Conservation (phyloP, 2,888 invertebrate species). For the Parascotia fuliginaria region DNA sequence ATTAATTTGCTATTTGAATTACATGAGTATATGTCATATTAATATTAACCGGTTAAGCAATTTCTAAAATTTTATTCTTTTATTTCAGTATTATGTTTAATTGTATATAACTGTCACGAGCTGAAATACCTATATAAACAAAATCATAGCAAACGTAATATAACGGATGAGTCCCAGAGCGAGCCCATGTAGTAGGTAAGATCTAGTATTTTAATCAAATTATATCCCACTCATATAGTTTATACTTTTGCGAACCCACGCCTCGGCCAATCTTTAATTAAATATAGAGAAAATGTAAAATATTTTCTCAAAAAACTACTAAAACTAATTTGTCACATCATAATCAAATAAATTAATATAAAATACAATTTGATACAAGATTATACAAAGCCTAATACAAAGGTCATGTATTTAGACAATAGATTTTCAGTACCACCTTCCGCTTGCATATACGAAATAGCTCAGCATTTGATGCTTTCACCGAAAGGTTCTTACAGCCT, state of each 20-base stretch:
- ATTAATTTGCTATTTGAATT: conserved; percentile 14
- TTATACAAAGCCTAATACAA: conserved; percentile 9
- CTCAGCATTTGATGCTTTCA: conserved; percentile 38
- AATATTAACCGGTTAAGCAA: conserved; percentile 3
- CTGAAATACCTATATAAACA: neutral
- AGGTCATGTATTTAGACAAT: neutral
- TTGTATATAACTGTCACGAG: neutral
- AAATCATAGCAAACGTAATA: neutral
- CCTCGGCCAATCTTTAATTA: conserved; percentile 16
- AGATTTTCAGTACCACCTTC: conserved; percentile 9
- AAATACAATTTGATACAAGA: conserved; percentile 12
- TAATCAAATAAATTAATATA: conserved; percentile 28
- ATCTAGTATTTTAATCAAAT: neutral
- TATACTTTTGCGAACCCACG: neutral
- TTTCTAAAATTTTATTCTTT: neutral
- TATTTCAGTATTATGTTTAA: neutral
- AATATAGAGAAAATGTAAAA: conserved; percentile 3
- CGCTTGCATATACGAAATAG: conserved; percentile 5
- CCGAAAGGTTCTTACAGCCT: conserved; percentile 29
- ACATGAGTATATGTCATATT: conserved; percentile 15
- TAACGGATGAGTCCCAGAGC: neutral
- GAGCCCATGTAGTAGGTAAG: neutral
- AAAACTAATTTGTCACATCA: conserved; percentile 18
- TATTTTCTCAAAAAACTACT: conserved; percentile 16
- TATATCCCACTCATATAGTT: neutral